Conservation (phyloP, 2,113 vertebrate genomes). For the Platanista minor region DNA sequence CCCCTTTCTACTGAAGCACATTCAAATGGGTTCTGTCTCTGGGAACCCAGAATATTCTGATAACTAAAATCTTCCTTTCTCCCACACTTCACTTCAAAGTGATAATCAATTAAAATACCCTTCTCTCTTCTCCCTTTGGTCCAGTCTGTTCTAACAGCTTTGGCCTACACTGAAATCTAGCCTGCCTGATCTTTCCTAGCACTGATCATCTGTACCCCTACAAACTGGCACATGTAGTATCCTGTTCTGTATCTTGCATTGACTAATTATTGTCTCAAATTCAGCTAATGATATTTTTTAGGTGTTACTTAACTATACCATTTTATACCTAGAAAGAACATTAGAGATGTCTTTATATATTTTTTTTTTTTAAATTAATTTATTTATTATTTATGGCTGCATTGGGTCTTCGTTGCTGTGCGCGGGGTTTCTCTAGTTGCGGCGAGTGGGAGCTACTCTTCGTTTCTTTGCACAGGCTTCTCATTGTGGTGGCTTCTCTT, state of each 20-base stretch:
- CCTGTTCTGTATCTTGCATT: slow-evolving; percentile 36
- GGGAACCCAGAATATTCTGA: neutral
- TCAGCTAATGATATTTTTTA: slow-evolving; percentile 40
- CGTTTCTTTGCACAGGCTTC: too few species aligned
- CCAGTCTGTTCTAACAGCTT: neutral
- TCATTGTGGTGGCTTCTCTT: too few species aligned
- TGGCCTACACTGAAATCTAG: neutral
- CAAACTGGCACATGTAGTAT: slow-evolving; percentile 33
- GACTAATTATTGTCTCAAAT: slow-evolving; percentile 49
- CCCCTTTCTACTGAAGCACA: neutral
- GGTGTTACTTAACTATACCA: slow-evolving; percentile 45
- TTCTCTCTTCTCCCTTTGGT: neutral
- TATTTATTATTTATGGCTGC: too few species aligned
- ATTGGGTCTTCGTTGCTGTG: too few species aligned
- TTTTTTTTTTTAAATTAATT: too few species aligned
- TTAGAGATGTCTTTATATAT: neutral
- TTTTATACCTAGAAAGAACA: slow-evolving; percentile 45
- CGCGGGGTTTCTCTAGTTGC: rapidly evolving
- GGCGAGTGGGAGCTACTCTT: too few species aligned
- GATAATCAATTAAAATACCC: neutral
- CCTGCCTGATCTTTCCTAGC: neutral
- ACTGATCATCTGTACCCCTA: slow-evolving; percentile 35
- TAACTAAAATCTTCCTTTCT: neutral
- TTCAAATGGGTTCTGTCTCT: neutral
- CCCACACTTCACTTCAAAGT: neutral